phyloP scores from a whole-genome alignment of 2,113 vertebrate genomes.

The Agelaius tricolor region DNA sequence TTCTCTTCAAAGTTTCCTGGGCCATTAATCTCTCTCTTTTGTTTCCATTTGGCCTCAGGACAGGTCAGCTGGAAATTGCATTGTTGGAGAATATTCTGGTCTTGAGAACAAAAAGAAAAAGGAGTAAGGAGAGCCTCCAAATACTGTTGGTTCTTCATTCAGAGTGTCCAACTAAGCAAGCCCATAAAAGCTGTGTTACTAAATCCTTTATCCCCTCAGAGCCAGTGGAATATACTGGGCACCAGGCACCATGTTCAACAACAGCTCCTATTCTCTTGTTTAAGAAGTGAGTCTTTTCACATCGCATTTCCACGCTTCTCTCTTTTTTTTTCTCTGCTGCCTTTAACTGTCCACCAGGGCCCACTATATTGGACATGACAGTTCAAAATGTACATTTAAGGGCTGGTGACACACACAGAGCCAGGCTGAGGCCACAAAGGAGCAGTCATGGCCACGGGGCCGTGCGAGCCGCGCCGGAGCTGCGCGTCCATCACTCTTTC shows the following conservation, averaged over 20 bases:
- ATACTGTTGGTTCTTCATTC: background rate
- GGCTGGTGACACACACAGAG: constrained; percentile 14
- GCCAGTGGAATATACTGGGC: background rate
- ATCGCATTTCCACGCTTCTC: background rate
- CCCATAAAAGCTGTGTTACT: background rate
- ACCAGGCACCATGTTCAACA: background rate
- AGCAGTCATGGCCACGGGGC: background rate
- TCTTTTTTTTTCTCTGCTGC: background rate
- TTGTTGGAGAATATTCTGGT: constrained; percentile 20
- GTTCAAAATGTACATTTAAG: constrained; percentile 29
- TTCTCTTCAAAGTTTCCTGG: constrained; percentile 46
- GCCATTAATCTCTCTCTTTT: constrained; percentile 46
- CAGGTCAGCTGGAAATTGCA: constrained; percentile 48
- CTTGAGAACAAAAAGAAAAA: background rate
- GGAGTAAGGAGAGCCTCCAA: background rate
- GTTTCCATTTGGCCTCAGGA: constrained; percentile 44
- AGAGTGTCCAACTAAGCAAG: background rate
- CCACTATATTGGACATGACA: constrained; percentile 23
- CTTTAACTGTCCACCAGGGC: constrained; percentile 35
- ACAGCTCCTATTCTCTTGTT: background rate
- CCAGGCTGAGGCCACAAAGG: background rate
- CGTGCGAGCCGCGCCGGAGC: background rate
- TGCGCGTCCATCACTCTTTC: constrained; percentile 47
- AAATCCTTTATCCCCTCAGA: constrained; percentile 14
- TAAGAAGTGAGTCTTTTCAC: background rate